Base-by-base conservation (phyloP, 2,113 vertebrate genomes). In the Malaclemys terrapin region DNA sequence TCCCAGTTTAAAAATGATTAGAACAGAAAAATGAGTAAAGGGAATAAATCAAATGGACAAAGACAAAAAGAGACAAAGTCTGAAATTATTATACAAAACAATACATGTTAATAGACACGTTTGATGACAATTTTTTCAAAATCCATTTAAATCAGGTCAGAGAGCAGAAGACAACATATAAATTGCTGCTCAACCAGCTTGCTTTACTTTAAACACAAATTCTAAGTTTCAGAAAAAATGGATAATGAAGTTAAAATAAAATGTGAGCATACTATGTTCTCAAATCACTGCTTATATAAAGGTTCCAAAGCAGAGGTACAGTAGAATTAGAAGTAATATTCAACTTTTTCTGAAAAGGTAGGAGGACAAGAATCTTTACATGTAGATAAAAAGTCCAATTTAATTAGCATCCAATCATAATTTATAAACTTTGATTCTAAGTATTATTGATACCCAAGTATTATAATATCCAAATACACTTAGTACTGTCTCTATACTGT, bases 1-100 rank as follows among this genome's bases (percentile, higher is more conserved):
- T 98, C 99, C 98, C 99, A 99, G 98, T 98, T 98, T 98, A 97
- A 98, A 98, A 98, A 98, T 98, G 96, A 98, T 98, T 97, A 98
- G 97, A 98, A 98, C 94, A 97, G 94, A 97, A 98, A 96, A 97
- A 97, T 97, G 98, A 97, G 94, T 97, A 97, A 98, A 89, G 80
- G n/a, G 82, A 56, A 92, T 84, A 85, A 95, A 90, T 92, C 50
- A 98, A 98, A 98, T 95, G 96, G 97, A 98, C 96, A 98, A 75
- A 88, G 94, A 98, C 94, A 97, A 98, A 98, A 99, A 98, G 96
- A 98, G 98, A 98, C 96, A 98, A 97, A 99, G 90, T 98, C 98
- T 96, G 96, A 98, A 99, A 98, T 98, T 98, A 98, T 98, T 98
- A 98, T 96, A 98, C 94, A 97, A 97, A 98, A 98, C 97, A 98